phyloP scores from a whole-genome alignment of 2,888 invertebrate genomes.

The Adineta ricciae region DNA sequence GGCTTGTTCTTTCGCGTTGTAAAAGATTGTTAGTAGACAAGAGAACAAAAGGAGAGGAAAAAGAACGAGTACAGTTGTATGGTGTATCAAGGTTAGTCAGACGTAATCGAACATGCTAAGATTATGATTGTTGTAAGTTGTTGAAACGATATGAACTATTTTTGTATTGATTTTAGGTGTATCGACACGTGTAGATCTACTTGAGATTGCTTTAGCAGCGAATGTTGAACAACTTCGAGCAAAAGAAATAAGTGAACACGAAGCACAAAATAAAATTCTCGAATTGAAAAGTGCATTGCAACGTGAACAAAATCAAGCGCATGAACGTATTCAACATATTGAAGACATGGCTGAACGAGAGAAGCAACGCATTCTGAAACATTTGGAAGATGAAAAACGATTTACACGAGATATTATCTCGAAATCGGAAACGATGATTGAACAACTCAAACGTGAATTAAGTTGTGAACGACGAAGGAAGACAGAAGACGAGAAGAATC shows the following conservation, averaged over 20 bases:
- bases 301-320: not conserved
- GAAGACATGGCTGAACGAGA: conserved; percentile 3
- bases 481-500: not conserved
- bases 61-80: not conserved
- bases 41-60: not conserved
- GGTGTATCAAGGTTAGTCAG: not conserved
- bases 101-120: not conserved
- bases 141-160: not conserved
- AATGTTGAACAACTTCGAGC: not conserved
- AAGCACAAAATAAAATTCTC: not conserved
- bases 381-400: conserved; percentile 3
- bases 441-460: conserved; percentile 12
- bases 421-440: conserved; percentile 7
- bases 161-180: not conserved
- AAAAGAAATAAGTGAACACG: not conserved
- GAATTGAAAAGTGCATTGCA: not conserved
- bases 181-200: not conserved
- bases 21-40: not conserved
- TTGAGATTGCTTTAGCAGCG: not conserved
- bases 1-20: not conserved
- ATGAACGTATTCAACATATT: not conserved
- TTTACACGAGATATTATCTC: not conserved
- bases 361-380: conserved; percentile 1
- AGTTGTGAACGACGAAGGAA: not conserved
- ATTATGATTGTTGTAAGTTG: too few relatives aligned